A percentile compares a stretch with the other conserved stretches of the same genome.
phyloP scores from a whole-genome alignment of 2,113 vertebrate genomes.

The Rhadina sibilatrix region DNA sequence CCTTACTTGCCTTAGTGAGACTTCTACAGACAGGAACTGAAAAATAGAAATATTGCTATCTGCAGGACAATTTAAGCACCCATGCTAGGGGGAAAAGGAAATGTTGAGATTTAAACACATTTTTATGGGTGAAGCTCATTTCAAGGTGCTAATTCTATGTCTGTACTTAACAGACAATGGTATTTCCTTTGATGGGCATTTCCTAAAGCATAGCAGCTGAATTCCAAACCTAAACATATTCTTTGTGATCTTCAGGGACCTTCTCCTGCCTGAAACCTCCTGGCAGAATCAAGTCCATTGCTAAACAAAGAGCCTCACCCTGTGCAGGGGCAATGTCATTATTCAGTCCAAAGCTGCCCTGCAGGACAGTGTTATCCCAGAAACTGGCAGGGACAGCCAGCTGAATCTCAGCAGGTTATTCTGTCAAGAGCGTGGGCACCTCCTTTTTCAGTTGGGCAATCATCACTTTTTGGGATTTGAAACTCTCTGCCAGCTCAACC shows the following conservation, averaged over 20 bases:
- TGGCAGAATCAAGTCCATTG: not conserved
- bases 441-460: not conserved
- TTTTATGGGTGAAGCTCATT: not conserved
- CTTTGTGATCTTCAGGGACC: not conserved
- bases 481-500: not conserved
- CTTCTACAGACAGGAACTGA: not conserved
- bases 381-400: not conserved
- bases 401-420: not conserved
- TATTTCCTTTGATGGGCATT: not conserved
- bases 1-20: not conserved
- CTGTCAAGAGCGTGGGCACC: not conserved
- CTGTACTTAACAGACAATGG: not conserved
- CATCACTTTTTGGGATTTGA: not conserved
- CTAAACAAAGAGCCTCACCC: not conserved
- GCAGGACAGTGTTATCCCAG: not conserved
- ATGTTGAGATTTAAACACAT: not conserved
- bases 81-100: not conserved
- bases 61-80: not conserved
- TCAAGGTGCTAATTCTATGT: not conserved
- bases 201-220: not conserved
- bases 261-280: not conserved
- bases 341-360: not conserved
- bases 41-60: constrained; percentile 5
- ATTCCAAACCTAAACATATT: not conserved
- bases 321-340: not conserved